Evolutionary conservation across 2,113 vertebrate species (phyloP), one percentile per base, ranked within the genome.

Genomic region (Mus spicilegus): DNA sequence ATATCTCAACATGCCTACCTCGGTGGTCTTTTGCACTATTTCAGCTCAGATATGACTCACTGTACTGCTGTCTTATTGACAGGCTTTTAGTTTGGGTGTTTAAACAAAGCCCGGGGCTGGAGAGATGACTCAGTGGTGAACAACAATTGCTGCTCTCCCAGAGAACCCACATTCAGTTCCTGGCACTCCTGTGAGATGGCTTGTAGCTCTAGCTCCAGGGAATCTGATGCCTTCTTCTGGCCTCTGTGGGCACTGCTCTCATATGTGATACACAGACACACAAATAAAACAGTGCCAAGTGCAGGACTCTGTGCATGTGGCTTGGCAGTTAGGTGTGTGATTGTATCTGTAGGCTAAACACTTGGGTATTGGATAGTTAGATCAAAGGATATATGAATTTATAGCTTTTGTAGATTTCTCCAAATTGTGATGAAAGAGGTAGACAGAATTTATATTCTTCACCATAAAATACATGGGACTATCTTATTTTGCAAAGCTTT

Each of bases 351-450:
- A 91, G 33, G 20, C 80, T 77, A 90, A 96, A 88, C 42, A n/a
- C 93, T 58, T 70, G 65, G 82, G 76, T 77, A 65, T 8, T 95
- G 54, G 36, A 69, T 42, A 84, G 33, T 36, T 96, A 51, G 58
- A 87, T 88, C 39, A 95, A 80, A 96, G 72, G 54, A 67, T 94
- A 69, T 65, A 19, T 90, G 70, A 85, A 76, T 89, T 89, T 94
- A 73, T 70, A 87, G 73, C 39, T 96, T 90, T 96, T 65, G 72
- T 39, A 95, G 82, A 51, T 94, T 96, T 97, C 95, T 91, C 76
- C 19, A 94, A 95, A 86, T 82, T 58, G 14, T 36, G 13, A 67
- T 95, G 36, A 33, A 89, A 95, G 77, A 96, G 7, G 19, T 67
- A 91, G 42, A 94, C 67, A 26, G 24, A 89, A 80, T 90, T 46